Evolutionary conservation across 2,113 vertebrate genomes (phyloP), one percentile per base, ranked within the genome.

Genomic region (Picathartes gymnocephalus): DNA sequence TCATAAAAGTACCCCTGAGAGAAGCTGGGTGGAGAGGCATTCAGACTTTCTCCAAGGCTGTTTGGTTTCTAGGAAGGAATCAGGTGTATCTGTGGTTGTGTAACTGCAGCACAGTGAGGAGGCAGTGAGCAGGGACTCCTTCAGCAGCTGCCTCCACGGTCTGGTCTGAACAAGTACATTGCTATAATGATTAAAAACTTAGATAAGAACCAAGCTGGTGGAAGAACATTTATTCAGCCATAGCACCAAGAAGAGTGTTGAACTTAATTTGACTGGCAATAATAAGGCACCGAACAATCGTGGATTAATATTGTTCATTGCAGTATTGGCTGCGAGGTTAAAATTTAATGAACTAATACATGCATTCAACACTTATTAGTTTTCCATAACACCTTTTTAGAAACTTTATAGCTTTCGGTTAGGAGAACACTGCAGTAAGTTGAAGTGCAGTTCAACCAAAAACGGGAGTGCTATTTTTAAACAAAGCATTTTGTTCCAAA

Each of bases 251-350:
- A 37, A 35, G 25, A 15, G 12, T 12, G 23, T 27, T 50, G 22
- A 73, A 51, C 15, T 15, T 50, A 13, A 23, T 44, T 44, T 81
- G 19, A 15, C 51, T 73, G n/a, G 33, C 31, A 48, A 1, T 58
- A 72, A 37, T 58, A 39, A n/a, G 23, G 15, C 37, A 12, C 27
- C 33, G 37, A 51, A n/a, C 10, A 33, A 11, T 58, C 65, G 10
- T 4, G 11, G 44, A 24, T 58, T 33, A 8, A 33, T 50, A 16
- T 13, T 0, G 2, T 33, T 73, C 7, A 14, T 14, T 73, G 19
- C 0, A 0, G 4, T 31, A 19, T 39, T 39, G 51, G 27, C 51
- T 51, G 37, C 0, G 1, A 51, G 33, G 3, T 66, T 39, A 45
- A 28, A 44, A 50, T 16, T 16, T 14, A 16, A 39, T 51, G 10